Conservation (phyloP, 2,797 vertebrate species). For the Eremophila alpestris region DNA sequence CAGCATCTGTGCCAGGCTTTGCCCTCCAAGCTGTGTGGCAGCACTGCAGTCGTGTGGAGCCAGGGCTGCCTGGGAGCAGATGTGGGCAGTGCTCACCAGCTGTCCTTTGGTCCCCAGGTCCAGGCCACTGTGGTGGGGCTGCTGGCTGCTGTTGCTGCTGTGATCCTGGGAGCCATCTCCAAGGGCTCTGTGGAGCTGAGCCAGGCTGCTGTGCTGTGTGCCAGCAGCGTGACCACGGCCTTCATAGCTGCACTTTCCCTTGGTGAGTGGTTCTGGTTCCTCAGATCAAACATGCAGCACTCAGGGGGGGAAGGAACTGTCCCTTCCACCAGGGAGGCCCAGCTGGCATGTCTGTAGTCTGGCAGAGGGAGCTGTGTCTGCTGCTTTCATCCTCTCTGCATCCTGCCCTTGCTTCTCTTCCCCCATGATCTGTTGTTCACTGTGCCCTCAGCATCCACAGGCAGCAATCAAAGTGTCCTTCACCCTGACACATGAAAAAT, state of each 20-base stretch:
- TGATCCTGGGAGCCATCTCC: conserved; percentile 86
- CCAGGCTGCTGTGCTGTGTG: conserved; percentile 88
- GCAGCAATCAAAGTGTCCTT: not conserved
- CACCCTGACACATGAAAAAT: not conserved
- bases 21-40: not conserved
- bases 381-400: not conserved
- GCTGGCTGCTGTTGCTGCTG: conserved; percentile 88
- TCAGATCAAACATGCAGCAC: not conserved
- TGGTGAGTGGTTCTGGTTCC: conserved; percentile 75
- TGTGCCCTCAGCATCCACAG: not conserved
- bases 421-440: not conserved
- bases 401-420: not conserved
- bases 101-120: conserved; percentile 77
- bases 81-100: not conserved
- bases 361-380: not conserved
- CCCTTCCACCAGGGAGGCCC: not conserved
- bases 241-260: conserved; percentile 91
- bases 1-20: not conserved
- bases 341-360: not conserved
- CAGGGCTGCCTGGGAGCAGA: not conserved
- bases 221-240: conserved; percentile 91
- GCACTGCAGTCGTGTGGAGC: not conserved
- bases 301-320: not conserved
- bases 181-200: conserved; percentile 85
- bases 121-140: conserved; percentile 95